Evolutionary conservation across 2,113 vertebrate genomes (phyloP).

Genomic region (Pelvicachromis taeniatus): DNA sequence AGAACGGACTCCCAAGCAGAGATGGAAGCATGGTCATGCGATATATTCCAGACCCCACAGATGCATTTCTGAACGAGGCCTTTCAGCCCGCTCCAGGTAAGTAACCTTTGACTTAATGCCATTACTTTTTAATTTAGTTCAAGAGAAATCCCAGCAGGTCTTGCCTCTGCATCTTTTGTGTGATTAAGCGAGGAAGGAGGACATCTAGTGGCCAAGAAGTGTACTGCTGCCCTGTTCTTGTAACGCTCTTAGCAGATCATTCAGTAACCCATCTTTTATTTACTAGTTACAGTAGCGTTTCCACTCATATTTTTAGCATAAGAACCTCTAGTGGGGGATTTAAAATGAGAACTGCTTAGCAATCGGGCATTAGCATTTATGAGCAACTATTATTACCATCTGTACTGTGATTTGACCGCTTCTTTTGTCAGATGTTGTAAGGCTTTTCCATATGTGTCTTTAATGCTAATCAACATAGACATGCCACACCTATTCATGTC

Average conservation of each 20-base stretch:
- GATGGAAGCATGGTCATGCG: conserved; percentile 86
- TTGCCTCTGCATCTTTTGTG: not conserved
- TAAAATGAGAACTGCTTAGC: not conserved
- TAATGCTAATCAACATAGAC: not conserved
- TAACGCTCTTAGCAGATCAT: not conserved
- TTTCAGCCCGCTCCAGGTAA: conserved; percentile 87
- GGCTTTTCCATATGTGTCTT: not conserved
- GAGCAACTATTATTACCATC: not conserved
- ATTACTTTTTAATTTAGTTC: not conserved
- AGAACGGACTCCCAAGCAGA: conserved; percentile 78
- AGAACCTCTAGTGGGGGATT: not conserved
- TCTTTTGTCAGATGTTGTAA: not conserved
- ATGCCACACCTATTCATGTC: not conserved
- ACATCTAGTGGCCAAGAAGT: conserved; percentile 47
- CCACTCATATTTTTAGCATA: not conserved
- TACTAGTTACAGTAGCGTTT: not conserved
- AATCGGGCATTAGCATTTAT: not conserved
- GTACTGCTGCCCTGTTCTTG: not conserved
- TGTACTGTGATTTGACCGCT: not conserved
- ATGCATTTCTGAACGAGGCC: conserved; percentile 75
- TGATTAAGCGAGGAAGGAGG: not conserved
- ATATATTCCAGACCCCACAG: conserved; percentile 93
- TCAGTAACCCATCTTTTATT: not conserved
- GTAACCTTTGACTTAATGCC: not conserved
- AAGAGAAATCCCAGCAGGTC: not conserved